Evolutionary conservation across 2,888 invertebrate genomes (phyloP).

Genomic region (Ellobium chinense): DNA sequence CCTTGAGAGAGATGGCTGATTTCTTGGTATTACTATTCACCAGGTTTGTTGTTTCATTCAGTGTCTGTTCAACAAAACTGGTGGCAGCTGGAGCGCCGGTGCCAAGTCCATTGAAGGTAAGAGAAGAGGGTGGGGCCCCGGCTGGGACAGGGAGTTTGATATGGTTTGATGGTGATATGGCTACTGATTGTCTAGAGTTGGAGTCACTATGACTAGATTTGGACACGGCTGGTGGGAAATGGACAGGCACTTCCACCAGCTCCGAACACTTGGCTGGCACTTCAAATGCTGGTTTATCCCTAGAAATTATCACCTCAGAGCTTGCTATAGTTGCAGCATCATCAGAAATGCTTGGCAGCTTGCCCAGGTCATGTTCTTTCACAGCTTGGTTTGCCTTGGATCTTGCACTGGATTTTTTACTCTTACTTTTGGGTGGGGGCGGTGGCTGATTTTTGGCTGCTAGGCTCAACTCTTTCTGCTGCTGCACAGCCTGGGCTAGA

Average conservation of each 20-base stretch:
- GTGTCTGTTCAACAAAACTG: constrained; percentile 7
- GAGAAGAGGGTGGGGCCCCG: neutral
- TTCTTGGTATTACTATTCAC: constrained; percentile 20
- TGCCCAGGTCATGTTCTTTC: constrained; percentile 44
- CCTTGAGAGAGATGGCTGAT: constrained; percentile 40
- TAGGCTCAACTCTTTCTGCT: constrained; percentile 38
- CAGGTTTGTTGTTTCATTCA: constrained; percentile 6
- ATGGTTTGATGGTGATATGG: neutral
- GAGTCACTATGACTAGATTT: constrained; percentile 3
- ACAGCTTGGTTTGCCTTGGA: constrained; percentile 12
- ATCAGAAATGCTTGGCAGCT: constrained; percentile 40
- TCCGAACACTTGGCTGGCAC: neutral
- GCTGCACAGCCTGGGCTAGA: constrained; percentile 44
- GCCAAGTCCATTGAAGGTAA: neutral
- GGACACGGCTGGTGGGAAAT: neutral
- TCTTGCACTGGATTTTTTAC: constrained; percentile 26
- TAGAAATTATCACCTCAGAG: neutral
- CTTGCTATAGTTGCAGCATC: constrained; percentile 20
- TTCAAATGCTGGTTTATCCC: constrained; percentile 14
- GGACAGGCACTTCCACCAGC: neutral
- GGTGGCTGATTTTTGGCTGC: constrained; percentile 45
- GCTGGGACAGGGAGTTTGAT: neutral
- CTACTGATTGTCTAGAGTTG: neutral
- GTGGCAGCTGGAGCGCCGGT: neutral
- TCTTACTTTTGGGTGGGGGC: constrained; percentile 42